Base-by-base conservation (phyloP, 2,888 invertebrate species). In the Phaonia tiefii region DNA sequence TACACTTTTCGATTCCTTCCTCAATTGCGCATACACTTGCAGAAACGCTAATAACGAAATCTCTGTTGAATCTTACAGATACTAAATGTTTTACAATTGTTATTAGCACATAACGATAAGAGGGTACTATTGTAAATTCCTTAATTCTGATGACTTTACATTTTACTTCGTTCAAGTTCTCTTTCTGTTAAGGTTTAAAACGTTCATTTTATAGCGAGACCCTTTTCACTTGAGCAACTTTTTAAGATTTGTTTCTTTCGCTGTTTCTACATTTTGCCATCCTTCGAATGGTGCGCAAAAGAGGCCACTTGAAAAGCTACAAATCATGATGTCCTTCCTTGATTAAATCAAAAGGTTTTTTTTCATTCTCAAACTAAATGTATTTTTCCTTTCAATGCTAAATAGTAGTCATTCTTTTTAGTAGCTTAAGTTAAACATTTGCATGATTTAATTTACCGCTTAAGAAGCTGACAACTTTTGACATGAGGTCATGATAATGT, bases 291-390 rank as follows among this genome's bases (percentile, higher is more conserved):
- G 31, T 5, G 31, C 31, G 3, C 31, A 31, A 31, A 31, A 31
- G 4, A 31, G 4, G 31, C 31, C 31, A 51, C 54, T 66, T 66
- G 46, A 56, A 13, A 73, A 63, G 42, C 74, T 70, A 70, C 56
- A 75, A 66, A 66, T 49, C 54, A 79, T 56, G 13, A 39, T 66
- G 63, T 39, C 44, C 54, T 67, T 69, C 60, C 31, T 31, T 74
- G 65, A 69, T 74, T 65, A n/a, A 79, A 37, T 74, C 56, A 70
- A 54, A 65, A 73, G n/a, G n/a, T n/a, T n/a, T n/a, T 73, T 78
- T 26, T 42, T 13, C 22, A 63, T 20, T 22, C 13, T 63, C 22
- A 63, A 42, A 42, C 13, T 63, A 42, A 42, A 63, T 22, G 44
- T 69, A 65, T 42, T 73, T 54, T 22, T 44, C 15, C 25, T 37